Percentiles rank a stretch among this genome's conserved stretches.
These are phyloP conservation scores for Drosophila meridiana DNA, from an alignment of 2,888 invertebrate species.

Conservation along the genomic window DNA sequence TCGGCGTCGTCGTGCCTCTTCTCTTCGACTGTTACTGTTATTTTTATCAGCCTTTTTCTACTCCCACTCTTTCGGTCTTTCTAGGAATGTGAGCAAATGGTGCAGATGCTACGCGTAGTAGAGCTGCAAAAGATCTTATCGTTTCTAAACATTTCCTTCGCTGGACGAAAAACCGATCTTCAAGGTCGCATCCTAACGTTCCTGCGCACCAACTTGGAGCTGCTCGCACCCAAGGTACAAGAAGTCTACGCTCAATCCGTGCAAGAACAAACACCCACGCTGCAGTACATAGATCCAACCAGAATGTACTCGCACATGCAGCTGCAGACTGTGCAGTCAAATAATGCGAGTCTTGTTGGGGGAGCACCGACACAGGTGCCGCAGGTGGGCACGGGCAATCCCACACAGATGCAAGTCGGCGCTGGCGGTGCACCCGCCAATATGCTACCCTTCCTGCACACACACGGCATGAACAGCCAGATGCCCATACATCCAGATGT, in stretches of 20 bases:
- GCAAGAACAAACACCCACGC: slow-evolving; percentile 74
- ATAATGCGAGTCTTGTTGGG: slow-evolving; percentile 77
- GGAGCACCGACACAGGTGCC: slow-evolving; percentile 65
- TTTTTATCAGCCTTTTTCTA: slow-evolving; percentile 9
- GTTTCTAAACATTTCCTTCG: slow-evolving; percentile 91
- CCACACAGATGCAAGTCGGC: slow-evolving; percentile 49
- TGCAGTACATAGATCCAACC: slow-evolving; percentile 79
- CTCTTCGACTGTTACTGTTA: slow-evolving; percentile 31
- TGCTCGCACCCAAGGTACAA: slow-evolving; percentile 87
- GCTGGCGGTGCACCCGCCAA: slow-evolving; percentile 72
- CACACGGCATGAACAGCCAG: slow-evolving; percentile 84
- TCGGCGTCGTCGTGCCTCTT: slow-evolving; percentile 24
- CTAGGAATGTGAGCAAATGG: slow-evolving; percentile 84
- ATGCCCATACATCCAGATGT: slow-evolving; percentile 97
- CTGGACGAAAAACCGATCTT: slow-evolving; percentile 92
- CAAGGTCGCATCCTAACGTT: slow-evolving; percentile 91
- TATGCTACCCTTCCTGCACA: slow-evolving; percentile 84
- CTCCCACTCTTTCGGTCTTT: slow-evolving; percentile 23
- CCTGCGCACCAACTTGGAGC: slow-evolving; percentile 88
- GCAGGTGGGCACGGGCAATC: slow-evolving; percentile 79
- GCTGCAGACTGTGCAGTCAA: slow-evolving; percentile 81
- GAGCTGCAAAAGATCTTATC: slow-evolving; percentile 93
- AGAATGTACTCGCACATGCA: slow-evolving; percentile 85
- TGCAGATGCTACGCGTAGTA: slow-evolving; percentile 90
- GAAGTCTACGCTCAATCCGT: slow-evolving; percentile 84